Evolutionary conservation across 1,140 invertebrate genomes (phyloP), one percentile per base, ranked within the genome.

Genomic region (Heliothis virescens): DNA sequence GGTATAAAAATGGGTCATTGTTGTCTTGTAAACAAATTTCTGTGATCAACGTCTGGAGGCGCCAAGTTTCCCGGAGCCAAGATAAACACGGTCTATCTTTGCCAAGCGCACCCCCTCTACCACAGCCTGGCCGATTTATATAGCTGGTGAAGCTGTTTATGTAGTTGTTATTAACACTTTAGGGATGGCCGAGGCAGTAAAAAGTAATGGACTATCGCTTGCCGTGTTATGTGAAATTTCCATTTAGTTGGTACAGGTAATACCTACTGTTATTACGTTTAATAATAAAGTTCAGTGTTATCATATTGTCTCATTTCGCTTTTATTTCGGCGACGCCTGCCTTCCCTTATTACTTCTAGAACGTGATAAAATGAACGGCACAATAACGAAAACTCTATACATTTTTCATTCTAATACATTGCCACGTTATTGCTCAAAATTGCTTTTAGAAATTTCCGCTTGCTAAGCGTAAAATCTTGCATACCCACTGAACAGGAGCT

Each of bases 51-150:
- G 76, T 29, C 21, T 67, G 13, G 13, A 71, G 84, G 80, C 85
- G 82, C 80, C 82, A 79, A 79, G 59, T 83, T 82, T 79, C 79
- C 79, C 63, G 79, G 79, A 79, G 82, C 79, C 80, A 79, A 82
- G 57, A 84, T 79, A 85, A 83, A 80, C 82, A 82, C 53, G 52
- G 15, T 72, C 69, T n/a, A 72, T 60, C 60, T 77, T 72, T 57
- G 69, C 69, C 69, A 55, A 41, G 15, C 52, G 29, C 69, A 21
- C 52, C 52, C 67, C 12, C 41, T 53, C 65, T 16, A 53, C 67
- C 15, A 69, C 65, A 34, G 52, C 67, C 67, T 53, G 67, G 3
- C 50, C 50, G 26, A 52, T 11, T 69, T 53, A 71, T 48, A 48
- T 72, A 72, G 67, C 12, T 57, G 41, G 52, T 50, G 7, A 50